Conservation (phyloP, 2,113 vertebrate species). For the Pygoscelis adeliae region DNA sequence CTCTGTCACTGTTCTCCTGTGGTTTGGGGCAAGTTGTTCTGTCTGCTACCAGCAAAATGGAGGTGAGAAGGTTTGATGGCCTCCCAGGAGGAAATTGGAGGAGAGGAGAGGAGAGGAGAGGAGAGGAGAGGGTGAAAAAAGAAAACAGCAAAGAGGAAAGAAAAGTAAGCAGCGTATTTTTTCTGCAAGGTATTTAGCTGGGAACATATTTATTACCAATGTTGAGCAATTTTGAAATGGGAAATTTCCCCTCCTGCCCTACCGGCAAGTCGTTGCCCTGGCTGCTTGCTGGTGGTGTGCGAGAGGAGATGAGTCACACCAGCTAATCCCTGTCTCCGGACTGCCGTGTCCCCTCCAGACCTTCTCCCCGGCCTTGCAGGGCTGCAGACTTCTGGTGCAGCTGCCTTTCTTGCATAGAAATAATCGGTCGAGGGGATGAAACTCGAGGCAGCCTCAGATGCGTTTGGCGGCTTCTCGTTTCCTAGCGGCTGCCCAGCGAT, state of each 20-base stretch:
- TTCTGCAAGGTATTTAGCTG: background rate
- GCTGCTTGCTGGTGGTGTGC: background rate
- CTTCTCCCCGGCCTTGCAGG: background rate
- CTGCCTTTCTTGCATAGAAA: slow-evolving; percentile 13
- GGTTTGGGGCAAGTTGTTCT: background rate
- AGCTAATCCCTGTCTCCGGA: background rate
- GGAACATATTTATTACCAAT: background rate
- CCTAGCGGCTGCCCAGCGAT: background rate
- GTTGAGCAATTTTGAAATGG: background rate
- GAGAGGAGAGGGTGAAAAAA: background rate
- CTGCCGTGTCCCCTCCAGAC: background rate
- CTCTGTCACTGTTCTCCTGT: background rate
- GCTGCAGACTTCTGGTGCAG: background rate
- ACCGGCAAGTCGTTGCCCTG: background rate
- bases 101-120: background rate
- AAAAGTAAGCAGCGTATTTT: background rate
- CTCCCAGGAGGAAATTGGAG: background rate
- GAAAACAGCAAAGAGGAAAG: background rate
- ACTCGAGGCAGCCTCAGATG: background rate
- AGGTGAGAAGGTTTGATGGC: background rate
- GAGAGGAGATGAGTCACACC: background rate
- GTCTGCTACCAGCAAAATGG: background rate
- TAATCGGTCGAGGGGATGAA: background rate
- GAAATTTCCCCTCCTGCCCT: background rate
- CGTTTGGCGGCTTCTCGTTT: background rate